phyloP scores from a whole-genome alignment of 92 coral and sea anemone genomes.

The Actinostola sp. region DNA sequence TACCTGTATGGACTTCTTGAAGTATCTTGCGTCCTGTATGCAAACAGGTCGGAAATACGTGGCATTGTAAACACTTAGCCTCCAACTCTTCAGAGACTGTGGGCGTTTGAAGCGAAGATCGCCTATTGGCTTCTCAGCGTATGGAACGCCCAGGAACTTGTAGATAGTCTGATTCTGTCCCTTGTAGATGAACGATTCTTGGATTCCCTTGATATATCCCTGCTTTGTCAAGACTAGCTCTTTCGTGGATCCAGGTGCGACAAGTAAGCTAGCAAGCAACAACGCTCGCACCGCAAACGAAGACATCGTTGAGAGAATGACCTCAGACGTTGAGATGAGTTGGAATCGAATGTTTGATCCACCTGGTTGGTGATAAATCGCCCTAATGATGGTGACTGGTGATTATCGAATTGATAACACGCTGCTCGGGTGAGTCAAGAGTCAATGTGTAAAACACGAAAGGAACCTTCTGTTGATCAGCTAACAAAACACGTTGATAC shows the following conservation, averaged over 20 bases:
- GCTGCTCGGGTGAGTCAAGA: constrained; percentile 11
- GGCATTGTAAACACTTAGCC: constrained; percentile 36
- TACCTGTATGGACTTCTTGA: constrained; percentile 5
- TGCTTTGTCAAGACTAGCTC: constrained; percentile 31
- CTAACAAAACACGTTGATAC: constrained; percentile 17
- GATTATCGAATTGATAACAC: constrained; percentile 23
- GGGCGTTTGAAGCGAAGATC: constrained; percentile 70
- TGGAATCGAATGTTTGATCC: constrained; percentile 14
- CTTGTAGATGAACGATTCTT: constrained; percentile 30
- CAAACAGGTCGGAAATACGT: constrained; percentile 62
- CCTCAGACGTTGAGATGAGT: constrained; percentile 15
- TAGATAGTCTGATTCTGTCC: constrained; percentile 39
- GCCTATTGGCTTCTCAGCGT: constrained; percentile 61
- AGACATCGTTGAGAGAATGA: constrained; percentile 9
- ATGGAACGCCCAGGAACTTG: constrained; percentile 81
- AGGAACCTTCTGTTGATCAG: constrained; percentile 17
- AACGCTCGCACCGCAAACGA: constrained; percentile 3
- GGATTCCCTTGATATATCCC: constrained; percentile 20
- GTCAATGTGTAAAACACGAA: constrained; percentile 25
- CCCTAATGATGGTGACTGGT: constrained; percentile 16
- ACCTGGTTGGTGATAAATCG: constrained; percentile 15
- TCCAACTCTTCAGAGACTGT: constrained; percentile 45
- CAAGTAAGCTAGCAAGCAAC: constrained; percentile 11
- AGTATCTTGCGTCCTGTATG: constrained; percentile 31
- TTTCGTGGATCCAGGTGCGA: neutral